Base-by-base conservation (phyloP, 2,113 vertebrate genomes). In the Xiphorhynchus elegans region DNA sequence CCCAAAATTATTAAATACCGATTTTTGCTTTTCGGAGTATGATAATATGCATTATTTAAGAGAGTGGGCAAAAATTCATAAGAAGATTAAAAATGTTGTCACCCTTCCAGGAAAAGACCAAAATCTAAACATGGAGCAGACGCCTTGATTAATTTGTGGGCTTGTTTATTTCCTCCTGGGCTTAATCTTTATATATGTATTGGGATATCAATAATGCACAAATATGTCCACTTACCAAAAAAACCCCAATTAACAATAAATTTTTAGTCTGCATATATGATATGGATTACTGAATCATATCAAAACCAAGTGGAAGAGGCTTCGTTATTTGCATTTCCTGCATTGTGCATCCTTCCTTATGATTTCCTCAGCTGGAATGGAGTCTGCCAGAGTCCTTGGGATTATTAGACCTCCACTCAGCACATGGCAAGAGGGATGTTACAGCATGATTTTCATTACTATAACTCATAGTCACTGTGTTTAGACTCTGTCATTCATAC, bases 401-500 rank as follows among this genome's bases (percentile, higher is more conserved):
- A 53, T 67, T 33, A 5, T 33, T 68, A 82, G 70, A 62, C 37
- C 58, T 92, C 11, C 28, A 56, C 35, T 72, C 25, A 76, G 28
- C 46, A 37, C 35, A 25, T 53, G n/a, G 35, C 31, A 37, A 46
- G 58, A 69, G 28, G 31, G 25, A 67, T 72, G n/a, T 42, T 62
- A 62, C 0, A 0, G 44, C 52, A 69, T 82, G 50, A 35, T 87
- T 95, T 87, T 90, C 75, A 80, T 40, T 42, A 37, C 29, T 63
- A 11, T 35, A 59, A 29, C 46, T 95, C 35, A 44, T 28, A 62
- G 42, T 53, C 91, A 66, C 78, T 85, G 49, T 90, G 64, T 91
- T 95, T 96, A 90, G 87, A 91, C 87, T 74, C 83, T 84, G 74
- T 92, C 60, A 92, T 95, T 87, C 7, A 2, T 59, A 33, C 12